Evolutionary conservation across 2,113 vertebrate species (phyloP).

Genomic region (Callionymus lyra): DNA sequence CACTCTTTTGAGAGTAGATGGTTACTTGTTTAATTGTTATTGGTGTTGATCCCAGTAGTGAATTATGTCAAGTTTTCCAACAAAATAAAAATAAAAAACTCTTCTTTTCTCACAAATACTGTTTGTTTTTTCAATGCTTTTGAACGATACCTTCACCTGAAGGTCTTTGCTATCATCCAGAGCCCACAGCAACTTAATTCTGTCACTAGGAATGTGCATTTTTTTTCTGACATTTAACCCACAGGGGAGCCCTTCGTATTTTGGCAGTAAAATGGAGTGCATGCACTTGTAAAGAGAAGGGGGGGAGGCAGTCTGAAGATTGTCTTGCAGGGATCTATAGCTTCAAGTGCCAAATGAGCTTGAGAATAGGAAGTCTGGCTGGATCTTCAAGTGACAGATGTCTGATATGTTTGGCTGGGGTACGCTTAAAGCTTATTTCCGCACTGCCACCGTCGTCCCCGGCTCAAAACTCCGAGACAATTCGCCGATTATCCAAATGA

Average conservation of each 20-base stretch:
- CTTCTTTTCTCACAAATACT: too few relatives aligned
- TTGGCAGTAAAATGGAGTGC: conserved; percentile 24
- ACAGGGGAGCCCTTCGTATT: conserved; percentile 32
- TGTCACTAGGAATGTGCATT: conserved; percentile 48
- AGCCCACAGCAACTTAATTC: conserved; percentile 51
- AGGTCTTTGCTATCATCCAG: conserved; percentile 39
- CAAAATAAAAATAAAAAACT: too few relatives aligned
- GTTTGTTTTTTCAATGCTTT: too few relatives aligned
- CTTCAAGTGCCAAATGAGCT: conserved; percentile 43
- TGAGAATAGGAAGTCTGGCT: conserved; percentile 38
- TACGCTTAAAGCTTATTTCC: conserved; percentile 59
- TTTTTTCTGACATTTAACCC: conserved; percentile 53
- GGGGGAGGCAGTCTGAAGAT: conserved; percentile 39
- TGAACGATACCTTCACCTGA: not conserved
- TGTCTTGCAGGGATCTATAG: conserved; percentile 39
- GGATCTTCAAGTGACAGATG: conserved; percentile 57
- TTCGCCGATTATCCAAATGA: conserved; percentile 37
- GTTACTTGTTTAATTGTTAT: too few relatives aligned
- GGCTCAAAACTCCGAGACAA: conserved; percentile 42
- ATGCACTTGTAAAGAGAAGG: conserved; percentile 20
- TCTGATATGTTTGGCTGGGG: conserved; percentile 58
- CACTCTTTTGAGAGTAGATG: too few relatives aligned
- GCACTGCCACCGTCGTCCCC: conserved; percentile 46
- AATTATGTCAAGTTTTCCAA: too few relatives aligned
- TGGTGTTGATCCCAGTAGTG: conserved; percentile 31